Percentiles rank a stretch among this genome's conserved stretches.
Evolutionary conservation across 2,888 invertebrate genomes (phyloP).

Genomic region (Mylabris sibirica): DNA sequence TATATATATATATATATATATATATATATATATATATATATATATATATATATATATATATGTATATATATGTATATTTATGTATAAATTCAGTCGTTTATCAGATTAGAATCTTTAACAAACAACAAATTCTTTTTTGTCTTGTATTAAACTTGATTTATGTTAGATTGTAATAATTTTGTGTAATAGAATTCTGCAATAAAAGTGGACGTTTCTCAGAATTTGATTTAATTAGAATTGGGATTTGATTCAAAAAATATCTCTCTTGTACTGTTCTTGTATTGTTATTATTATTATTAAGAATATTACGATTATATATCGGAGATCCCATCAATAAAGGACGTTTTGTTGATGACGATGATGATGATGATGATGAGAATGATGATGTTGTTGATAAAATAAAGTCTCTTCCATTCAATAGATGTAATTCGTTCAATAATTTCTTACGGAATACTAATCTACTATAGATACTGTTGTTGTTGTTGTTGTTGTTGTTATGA

Average conservation of each 20-base stretch:
- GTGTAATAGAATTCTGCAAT: slow-evolving; percentile 4
- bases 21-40: background rate
- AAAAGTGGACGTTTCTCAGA: slow-evolving; percentile 1
- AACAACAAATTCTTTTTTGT: background rate
- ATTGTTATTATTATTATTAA: background rate
- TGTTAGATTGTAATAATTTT: background rate
- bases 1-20: background rate
- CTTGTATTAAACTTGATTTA: background rate
- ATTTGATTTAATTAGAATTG: background rate
- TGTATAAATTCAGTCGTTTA: slow-evolving; percentile 9
- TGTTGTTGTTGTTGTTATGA: background rate
- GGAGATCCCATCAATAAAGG: background rate
- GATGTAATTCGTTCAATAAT: background rate
- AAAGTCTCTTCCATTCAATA: background rate
- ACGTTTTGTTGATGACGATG: slow-evolving; percentile 10
- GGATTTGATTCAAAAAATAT: background rate
- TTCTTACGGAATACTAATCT: background rate
- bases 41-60: background rate
- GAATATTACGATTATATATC: background rate
- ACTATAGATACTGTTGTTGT: background rate
- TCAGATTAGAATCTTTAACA: background rate
- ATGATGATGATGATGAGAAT: background rate
- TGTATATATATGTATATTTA: background rate
- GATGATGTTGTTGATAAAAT: background rate
- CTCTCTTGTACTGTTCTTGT: background rate